Conservation (phyloP, 1,140 invertebrate species). For the Bradysia coprophila region DNA sequence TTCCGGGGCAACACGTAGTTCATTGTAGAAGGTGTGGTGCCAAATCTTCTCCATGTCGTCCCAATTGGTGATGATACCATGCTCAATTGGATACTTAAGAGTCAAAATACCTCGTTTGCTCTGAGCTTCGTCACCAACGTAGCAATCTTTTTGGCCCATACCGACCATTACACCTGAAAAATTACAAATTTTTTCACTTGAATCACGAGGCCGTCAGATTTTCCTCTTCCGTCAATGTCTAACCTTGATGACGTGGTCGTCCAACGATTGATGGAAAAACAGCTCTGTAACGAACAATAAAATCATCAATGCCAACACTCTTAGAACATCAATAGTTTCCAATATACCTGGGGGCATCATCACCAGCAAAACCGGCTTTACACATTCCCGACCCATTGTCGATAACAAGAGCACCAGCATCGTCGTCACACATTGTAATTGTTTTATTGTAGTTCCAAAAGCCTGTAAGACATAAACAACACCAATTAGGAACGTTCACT, state of each 20-base stretch:
- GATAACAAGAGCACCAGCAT: slow-evolving; percentile 71
- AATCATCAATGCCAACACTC: too few relatives aligned
- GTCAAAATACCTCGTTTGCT: slow-evolving; percentile 66
- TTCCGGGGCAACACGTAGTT: slow-evolving; percentile 76
- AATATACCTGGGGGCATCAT: slow-evolving; percentile 83
- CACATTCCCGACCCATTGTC: slow-evolving; percentile 91
- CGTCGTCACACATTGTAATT: slow-evolving; percentile 45
- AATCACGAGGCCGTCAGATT: too few relatives aligned
- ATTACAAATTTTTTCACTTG: too few relatives aligned
- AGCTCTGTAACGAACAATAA: too few relatives aligned
- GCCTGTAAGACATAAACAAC: neutral
- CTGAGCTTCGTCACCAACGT: slow-evolving; percentile 75
- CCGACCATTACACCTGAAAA: slow-evolving; percentile 93
- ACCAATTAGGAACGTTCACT: neutral
- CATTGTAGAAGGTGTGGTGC: slow-evolving; percentile 72
- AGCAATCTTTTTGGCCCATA: slow-evolving; percentile 88
- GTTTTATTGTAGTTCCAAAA: neutral
- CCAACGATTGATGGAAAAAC: slow-evolving; percentile 92
- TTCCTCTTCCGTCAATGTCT: too few relatives aligned
- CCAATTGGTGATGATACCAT: slow-evolving; percentile 74
- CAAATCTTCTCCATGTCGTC: slow-evolving; percentile 74
- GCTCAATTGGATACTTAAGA: slow-evolving; percentile 56
- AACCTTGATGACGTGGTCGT: slow-evolving; percentile 70
- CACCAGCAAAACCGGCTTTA: slow-evolving; percentile 92
- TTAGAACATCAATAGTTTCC: too few relatives aligned